phyloP scores from a whole-genome alignment of 1,140 invertebrate genomes.

The Bombus terrestris region DNA sequence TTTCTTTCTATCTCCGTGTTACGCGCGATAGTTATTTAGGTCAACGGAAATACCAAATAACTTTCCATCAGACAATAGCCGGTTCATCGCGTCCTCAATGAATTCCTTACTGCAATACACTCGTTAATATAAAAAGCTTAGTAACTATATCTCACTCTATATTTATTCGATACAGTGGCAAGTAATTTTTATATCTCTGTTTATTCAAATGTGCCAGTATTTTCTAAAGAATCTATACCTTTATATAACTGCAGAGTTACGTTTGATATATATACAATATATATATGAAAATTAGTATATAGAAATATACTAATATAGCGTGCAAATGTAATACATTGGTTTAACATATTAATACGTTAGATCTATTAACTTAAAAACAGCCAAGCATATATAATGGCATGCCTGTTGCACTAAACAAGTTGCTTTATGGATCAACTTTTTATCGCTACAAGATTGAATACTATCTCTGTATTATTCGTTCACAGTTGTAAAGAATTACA shows the following conservation, averaged over 20 bases:
- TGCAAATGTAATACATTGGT: background rate
- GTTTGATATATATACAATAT: too few species aligned
- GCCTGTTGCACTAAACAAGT: background rate
- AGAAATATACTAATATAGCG: background rate
- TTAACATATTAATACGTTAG: background rate
- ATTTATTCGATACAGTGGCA: background rate
- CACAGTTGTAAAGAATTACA: background rate
- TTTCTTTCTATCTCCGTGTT: too few species aligned
- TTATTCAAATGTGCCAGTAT: background rate
- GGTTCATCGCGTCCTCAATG: background rate
- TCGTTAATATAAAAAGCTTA: background rate
- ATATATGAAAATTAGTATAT: too few species aligned
- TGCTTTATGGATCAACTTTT: background rate
- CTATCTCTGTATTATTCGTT: background rate
- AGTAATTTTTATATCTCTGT: background rate
- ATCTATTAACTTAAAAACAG: background rate
- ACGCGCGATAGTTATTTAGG: background rate
- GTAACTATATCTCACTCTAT: background rate
- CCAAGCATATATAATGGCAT: too few species aligned
- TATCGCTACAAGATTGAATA: background rate
- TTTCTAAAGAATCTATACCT: too few species aligned
- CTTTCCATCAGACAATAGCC: background rate
- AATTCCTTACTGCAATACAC: background rate
- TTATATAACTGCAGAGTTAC: too few species aligned
- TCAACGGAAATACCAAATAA: background rate